These are phyloP conservation scores for Gymnothorax javanicus DNA, from an alignment of 2,797 vertebrate genomes.

Conservation along the genomic window DNA sequence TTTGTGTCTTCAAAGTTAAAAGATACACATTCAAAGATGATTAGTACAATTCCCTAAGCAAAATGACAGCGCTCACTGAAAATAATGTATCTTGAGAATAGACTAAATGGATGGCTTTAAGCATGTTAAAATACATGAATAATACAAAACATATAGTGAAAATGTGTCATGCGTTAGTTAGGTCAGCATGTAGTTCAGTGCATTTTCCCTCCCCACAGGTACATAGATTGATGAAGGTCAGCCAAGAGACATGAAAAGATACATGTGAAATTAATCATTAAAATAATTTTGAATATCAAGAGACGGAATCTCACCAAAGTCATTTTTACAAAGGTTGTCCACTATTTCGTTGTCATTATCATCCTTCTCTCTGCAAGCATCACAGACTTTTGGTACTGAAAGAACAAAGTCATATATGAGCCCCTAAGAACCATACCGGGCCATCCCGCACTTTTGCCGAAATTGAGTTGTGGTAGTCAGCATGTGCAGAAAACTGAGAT, in stretches of 20 bases:
- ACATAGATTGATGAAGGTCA: background rate
- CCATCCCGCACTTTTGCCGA: too few species aligned
- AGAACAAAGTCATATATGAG: constrained; percentile 39
- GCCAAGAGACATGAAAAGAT: constrained; percentile 4
- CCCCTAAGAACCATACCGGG: too few species aligned
- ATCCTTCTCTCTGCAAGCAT: constrained; percentile 89
- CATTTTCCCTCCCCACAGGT: constrained; percentile 13
- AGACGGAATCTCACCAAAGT: constrained; percentile 84
- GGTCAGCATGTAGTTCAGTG: background rate
- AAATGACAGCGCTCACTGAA: background rate
- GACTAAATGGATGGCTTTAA: background rate
- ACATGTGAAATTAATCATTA: background rate
- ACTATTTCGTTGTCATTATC: constrained; percentile 97
- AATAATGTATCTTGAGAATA: background rate
- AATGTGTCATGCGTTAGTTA: constrained; percentile 2
- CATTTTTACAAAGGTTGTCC: constrained; percentile 95
- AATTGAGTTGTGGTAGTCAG: too few species aligned
- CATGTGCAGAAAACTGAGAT: too few species aligned
- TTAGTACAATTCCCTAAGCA: background rate
- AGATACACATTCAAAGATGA: background rate
- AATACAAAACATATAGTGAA: background rate
- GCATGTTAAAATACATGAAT: background rate
- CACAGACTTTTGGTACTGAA: constrained; percentile 90
- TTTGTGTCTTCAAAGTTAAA: background rate
- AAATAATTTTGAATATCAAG: constrained; percentile 7